Evolutionary conservation across 2,113 vertebrate genomes (phyloP), one percentile per base, ranked within the genome.

Genomic region (Meriones unguiculatus): DNA sequence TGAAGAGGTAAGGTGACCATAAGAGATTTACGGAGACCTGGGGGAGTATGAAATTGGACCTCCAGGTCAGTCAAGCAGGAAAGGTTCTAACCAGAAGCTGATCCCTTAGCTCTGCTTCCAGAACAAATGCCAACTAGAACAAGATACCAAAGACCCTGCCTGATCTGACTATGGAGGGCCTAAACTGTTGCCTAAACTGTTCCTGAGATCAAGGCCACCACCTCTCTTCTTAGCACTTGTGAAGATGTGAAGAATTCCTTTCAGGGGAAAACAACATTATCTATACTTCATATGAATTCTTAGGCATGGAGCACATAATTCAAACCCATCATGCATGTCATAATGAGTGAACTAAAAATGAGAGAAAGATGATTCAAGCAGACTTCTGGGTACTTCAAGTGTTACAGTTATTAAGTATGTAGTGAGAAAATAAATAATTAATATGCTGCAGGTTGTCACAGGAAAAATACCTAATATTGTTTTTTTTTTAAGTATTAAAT

Each of bases 401-500:
- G 4, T n/a, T 73, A 75, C 8, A 52, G 20, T 78, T 86, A 86
- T 69, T 69, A 67, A 57, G 25, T 2, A 67, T 59, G 32, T 30
- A 85, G 52, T 46, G 78, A 54, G 72, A 41, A 88, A 73, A 86
- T 20, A 69, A 38, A 65, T 91, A 65, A 75, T 86, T 80, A 76
- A 77, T 90, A 93, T 69, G 20, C 9, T 89, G 2, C 46, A 59
- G 38, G 82, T 65, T 62, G 75, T 38, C 22, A 94, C 67, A 9
- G 73, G 24, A 30, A 78, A 38, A 12, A 7, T 25, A 20, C 65
- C n/a, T 89, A 28, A 7, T 67, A 84, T 81, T 22, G 15, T n/a
- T 46, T 90, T 87, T 90, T 88, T 69, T 30, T n/a, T n/a, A n/a
- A n/a, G n/a, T 59, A 87, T 77, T n/a, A 92, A 87, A 87, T 52